These are phyloP conservation scores for Trachelus stipa DNA, from an alignment of 2,888 invertebrate species.

Conservation along the genomic window DNA sequence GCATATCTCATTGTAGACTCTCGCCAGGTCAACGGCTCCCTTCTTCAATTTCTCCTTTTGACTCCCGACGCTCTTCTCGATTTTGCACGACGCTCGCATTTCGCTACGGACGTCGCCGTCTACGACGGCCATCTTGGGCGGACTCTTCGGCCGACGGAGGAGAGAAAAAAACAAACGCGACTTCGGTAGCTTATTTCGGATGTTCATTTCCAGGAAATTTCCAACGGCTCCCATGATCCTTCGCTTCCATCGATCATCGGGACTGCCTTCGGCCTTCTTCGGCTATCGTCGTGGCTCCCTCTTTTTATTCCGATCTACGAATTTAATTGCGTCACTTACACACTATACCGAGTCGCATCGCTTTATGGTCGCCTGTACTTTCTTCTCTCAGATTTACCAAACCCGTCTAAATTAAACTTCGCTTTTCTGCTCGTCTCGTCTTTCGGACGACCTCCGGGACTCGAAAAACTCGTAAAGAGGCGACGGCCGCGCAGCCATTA, in stretches of 20 bases:
- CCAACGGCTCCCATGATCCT: background rate
- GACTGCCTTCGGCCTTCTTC: background rate
- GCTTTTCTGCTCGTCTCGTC: background rate
- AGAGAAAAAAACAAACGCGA: background rate
- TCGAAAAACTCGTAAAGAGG: background rate
- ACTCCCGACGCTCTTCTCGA: conserved; percentile 15
- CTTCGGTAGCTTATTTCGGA: background rate
- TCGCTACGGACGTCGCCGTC: conserved; percentile 30
- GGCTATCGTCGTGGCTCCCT: background rate
- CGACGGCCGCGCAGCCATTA: background rate
- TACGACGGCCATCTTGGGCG: too few species aligned
- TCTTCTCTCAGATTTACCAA: background rate
- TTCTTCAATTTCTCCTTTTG: conserved; percentile 2
- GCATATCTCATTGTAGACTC: conserved; percentile 52
- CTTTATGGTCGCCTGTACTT: background rate
- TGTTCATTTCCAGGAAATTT: background rate
- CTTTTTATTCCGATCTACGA: background rate
- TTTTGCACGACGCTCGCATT: conserved; percentile 30
- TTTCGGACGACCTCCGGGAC: background rate
- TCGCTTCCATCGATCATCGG: background rate
- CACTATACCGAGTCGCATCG: background rate
- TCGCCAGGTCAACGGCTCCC: conserved; percentile 52
- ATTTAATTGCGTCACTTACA: background rate
- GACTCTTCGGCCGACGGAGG: background rate
- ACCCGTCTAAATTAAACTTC: background rate